These are phyloP conservation scores for Drosophila yakuba DNA, from an alignment of 1,140 invertebrate genomes.

Conservation along the genomic window DNA sequence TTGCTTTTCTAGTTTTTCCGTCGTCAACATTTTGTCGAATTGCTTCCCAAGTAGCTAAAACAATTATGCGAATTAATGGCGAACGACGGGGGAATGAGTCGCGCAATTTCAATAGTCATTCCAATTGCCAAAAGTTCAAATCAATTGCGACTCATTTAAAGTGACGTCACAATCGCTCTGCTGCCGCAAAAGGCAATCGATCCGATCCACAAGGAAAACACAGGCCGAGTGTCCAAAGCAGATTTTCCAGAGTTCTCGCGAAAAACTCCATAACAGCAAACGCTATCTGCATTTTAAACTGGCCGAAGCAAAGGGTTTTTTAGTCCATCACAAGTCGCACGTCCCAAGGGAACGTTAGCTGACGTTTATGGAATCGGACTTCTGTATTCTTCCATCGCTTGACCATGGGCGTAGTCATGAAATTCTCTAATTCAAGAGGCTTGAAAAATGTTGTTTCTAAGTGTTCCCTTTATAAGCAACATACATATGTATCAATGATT, in stretches of 20 bases:
- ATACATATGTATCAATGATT: no score
- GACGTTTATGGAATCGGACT: slow-evolving; percentile 44
- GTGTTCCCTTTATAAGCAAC: no score
- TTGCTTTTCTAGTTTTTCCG: slow-evolving; percentile 1
- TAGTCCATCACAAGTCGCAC: slow-evolving; percentile 16
- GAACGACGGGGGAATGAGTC: slow-evolving; percentile 8
- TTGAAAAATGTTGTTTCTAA: no score
- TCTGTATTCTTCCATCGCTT: background rate
- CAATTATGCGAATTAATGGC: slow-evolving; percentile 48
- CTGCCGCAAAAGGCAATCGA: slow-evolving; percentile 20
- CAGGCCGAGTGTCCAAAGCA: slow-evolving; percentile 11
- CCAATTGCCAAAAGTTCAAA: slow-evolving; percentile 35
- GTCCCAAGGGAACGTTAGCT: slow-evolving; percentile 52
- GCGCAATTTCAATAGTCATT: slow-evolving; percentile 13
- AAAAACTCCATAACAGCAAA: slow-evolving; percentile 51
- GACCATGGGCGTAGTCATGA: background rate
- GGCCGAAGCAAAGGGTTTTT: slow-evolving; percentile 46
- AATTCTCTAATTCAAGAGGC: no score
- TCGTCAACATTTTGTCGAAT: slow-evolving; percentile 54
- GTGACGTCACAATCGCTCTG: slow-evolving; percentile 37
- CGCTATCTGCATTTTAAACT: slow-evolving; percentile 56
- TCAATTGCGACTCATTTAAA: slow-evolving; percentile 39
- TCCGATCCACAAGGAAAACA: slow-evolving; percentile 22
- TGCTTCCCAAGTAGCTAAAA: slow-evolving; percentile 56
- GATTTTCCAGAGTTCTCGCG: slow-evolving; percentile 42